A percentile compares a stretch with the other conserved stretches of the same genome.
These are phyloP conservation scores for Cosmia pyralina DNA, from an alignment of 2,888 invertebrate species.

Conservation along the genomic window DNA sequence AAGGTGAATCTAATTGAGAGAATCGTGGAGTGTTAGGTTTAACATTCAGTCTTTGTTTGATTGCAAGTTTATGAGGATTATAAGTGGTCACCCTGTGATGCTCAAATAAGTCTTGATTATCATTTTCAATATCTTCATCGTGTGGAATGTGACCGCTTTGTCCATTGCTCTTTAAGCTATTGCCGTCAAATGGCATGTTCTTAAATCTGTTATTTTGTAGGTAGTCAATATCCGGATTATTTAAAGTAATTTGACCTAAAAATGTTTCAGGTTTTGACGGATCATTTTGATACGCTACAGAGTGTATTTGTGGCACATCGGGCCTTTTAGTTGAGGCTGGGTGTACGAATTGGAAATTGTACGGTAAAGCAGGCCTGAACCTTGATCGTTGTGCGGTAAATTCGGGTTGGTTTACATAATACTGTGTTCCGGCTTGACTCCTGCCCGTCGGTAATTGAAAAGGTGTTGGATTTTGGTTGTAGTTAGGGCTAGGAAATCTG, in stretches of 20 bases:
- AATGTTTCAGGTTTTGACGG: conserved; percentile 91
- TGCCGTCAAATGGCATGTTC: conserved; percentile 87
- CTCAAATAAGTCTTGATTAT: conserved; percentile 85
- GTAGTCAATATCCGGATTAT: conserved; percentile 90
- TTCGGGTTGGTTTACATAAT: conserved; percentile 87
- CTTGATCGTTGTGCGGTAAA: conserved; percentile 82
- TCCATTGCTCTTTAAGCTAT: conserved; percentile 86
- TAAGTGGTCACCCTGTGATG: conserved; percentile 87
- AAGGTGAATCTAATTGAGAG: conserved; percentile 74
- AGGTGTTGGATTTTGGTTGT: conserved; percentile 88
- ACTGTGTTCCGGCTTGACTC: conserved; percentile 85
- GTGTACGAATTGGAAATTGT: conserved; percentile 85
- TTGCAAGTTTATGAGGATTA: conserved; percentile 83
- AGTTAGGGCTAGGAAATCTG: conserved; percentile 86
- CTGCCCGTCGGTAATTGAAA: conserved; percentile 87
- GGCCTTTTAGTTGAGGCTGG: conserved; percentile 89
- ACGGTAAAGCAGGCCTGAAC: conserved; percentile 84
- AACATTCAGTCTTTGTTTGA: conserved; percentile 82
- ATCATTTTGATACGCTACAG: conserved; percentile 90
- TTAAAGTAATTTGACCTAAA: conserved; percentile 91
- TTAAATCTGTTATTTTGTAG: conserved; percentile 86
- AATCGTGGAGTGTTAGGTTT: conserved; percentile 79
- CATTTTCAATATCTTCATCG: conserved; percentile 84
- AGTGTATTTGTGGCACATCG: conserved; percentile 90
- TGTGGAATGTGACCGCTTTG: conserved; percentile 83